These are phyloP conservation scores for Dendrocopos noguchii DNA, from an alignment of 2,113 vertebrate genomes.

Conservation along the genomic window DNA sequence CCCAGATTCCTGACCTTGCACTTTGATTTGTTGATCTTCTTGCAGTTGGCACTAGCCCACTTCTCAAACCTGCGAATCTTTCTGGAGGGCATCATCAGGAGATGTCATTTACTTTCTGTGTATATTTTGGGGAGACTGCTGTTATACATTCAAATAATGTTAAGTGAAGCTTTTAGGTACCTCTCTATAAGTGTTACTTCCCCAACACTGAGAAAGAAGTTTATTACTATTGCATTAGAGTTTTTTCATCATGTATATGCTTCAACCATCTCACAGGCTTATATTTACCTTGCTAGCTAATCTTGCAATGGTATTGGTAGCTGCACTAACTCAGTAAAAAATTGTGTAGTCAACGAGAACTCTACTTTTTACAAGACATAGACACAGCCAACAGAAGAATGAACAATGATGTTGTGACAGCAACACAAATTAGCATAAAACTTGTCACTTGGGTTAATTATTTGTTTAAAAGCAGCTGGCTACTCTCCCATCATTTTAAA, in stretches of 20 bases:
- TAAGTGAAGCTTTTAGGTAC: neutral
- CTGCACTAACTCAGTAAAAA: neutral
- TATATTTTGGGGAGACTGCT: neutral
- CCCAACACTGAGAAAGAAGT: neutral
- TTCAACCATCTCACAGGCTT: neutral
- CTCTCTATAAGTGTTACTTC: neutral
- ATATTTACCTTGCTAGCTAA: neutral
- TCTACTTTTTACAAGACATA: neutral
- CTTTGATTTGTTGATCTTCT: too few relatives aligned
- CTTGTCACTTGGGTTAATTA: neutral
- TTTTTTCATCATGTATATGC: fast-evolving
- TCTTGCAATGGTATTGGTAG: neutral
- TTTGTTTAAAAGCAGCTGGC: neutral
- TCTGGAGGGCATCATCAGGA: neutral
- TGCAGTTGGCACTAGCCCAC: too few relatives aligned
- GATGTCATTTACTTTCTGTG: neutral
- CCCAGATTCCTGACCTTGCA: too few relatives aligned
- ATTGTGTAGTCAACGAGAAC: neutral
- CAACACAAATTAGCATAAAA: neutral
- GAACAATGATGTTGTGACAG: neutral
- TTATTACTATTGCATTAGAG: neutral
- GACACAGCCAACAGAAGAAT: neutral
- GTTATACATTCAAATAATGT: neutral
- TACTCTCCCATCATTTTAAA: neutral
- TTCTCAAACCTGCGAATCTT: too few relatives aligned